Percentiles rank a stretch among this genome's conserved stretches.
These are phyloP conservation scores for Oncorhynchus masou DNA, from an alignment of 2,113 vertebrate species.

Conservation along the genomic window DNA sequence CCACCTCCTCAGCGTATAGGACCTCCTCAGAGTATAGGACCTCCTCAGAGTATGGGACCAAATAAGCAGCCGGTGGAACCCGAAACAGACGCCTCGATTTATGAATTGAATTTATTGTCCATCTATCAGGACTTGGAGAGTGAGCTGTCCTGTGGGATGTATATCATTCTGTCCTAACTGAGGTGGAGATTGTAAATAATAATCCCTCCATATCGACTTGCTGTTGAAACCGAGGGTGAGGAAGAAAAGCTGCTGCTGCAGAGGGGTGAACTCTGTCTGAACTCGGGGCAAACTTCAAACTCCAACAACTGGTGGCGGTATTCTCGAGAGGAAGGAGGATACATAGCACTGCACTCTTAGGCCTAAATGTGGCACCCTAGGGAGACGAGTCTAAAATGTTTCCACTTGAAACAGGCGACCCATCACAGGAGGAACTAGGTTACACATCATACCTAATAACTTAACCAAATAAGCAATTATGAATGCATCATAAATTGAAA, in stretches of 20 bases:
- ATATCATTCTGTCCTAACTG: constrained; percentile 21
- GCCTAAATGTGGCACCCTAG: too few species aligned
- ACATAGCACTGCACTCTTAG: too few species aligned
- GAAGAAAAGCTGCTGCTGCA: neutral
- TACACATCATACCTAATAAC: too few species aligned
- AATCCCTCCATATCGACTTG: constrained; percentile 1
- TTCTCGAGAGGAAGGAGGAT: too few species aligned
- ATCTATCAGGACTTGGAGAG: constrained; percentile 47
- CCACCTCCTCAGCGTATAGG: neutral
- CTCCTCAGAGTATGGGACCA: neutral
- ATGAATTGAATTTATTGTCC: constrained; percentile 34
- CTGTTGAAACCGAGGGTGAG: constrained; percentile 5
- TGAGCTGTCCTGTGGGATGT: constrained; percentile 25
- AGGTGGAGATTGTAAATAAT: constrained; percentile 6
- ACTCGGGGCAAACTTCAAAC: neutral
- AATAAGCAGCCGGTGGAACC: neutral
- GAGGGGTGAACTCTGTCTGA: neutral
- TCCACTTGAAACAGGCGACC: too few species aligned
- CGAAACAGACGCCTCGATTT: constrained; percentile 20
- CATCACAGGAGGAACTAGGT: too few species aligned
- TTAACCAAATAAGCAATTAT: too few species aligned
- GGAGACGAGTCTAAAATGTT: too few species aligned
- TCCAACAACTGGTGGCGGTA: neutral
- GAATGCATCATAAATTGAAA: too few species aligned
- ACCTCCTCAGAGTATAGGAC: neutral